These are phyloP conservation scores for Cottoperca gobio DNA, from an alignment of 2,797 vertebrate species.

Conservation along the genomic window DNA sequence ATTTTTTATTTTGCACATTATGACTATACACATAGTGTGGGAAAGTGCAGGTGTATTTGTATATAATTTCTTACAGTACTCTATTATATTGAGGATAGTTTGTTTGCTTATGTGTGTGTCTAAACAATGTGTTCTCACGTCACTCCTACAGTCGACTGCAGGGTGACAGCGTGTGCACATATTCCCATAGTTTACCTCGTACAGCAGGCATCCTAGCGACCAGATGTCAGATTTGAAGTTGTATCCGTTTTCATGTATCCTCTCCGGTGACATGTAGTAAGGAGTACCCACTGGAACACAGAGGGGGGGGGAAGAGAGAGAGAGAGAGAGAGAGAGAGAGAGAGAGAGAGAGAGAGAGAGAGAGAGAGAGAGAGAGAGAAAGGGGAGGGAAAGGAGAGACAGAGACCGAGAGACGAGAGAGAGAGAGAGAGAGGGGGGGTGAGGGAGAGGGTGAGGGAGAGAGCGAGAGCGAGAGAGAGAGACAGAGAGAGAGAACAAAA, in stretches of 20 bases:
- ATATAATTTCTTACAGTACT: slow-evolving; percentile 12
- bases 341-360: neutral
- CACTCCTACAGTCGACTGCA: slow-evolving; percentile 61
- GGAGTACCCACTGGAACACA: slow-evolving; percentile 95
- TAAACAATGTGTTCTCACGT: slow-evolving; percentile 51
- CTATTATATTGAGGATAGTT: slow-evolving; percentile 28
- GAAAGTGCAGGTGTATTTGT: neutral
- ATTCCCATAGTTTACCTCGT: slow-evolving; percentile 91
- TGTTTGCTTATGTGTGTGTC: slow-evolving; percentile 56
- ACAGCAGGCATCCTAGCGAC: slow-evolving; percentile 97
- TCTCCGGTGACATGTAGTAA: slow-evolving; percentile 91
- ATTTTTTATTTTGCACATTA: neutral
- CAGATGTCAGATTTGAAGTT: slow-evolving; percentile 93
- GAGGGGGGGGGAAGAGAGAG: slow-evolving; percentile 10
- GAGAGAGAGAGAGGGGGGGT: neutral
- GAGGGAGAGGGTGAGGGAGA: neutral
- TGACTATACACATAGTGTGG: neutral
- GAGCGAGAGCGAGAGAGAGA: neutral
- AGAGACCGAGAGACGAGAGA: neutral
- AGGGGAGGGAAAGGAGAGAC: too few relatives aligned
- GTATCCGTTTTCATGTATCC: slow-evolving; percentile 90
- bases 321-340: slow-evolving; percentile 1
- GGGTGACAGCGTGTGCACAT: slow-evolving; percentile 69
- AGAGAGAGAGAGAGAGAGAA: neutral
- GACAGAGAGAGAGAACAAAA: slow-evolving; percentile 6